A percentile compares a stretch with the other conserved stretches of the same genome.
These are phyloP conservation scores for Leptosomus discolor DNA, from an alignment of 2,113 vertebrate genomes.

Conservation along the genomic window DNA sequence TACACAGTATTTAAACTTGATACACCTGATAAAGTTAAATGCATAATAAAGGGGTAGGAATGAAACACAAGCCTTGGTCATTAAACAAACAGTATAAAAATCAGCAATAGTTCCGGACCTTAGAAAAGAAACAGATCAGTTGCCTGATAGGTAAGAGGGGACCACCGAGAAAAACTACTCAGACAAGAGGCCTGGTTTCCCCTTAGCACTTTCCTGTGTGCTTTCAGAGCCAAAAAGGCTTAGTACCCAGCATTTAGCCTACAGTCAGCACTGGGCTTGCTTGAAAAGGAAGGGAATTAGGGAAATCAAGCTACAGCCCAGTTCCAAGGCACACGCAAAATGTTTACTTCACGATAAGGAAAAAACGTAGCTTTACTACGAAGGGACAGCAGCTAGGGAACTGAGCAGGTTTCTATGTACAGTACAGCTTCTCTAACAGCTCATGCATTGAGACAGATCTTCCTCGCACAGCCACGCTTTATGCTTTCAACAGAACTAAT, in stretches of 20 bases:
- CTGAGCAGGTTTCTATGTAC: neutral
- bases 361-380: neutral
- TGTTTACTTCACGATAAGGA: slow-evolving; percentile 11
- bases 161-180: neutral
- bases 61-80: slow-evolving; percentile 66
- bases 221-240: slow-evolving; percentile 46
- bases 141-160: slow-evolving; percentile 14
- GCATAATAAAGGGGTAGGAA: slow-evolving; percentile 73
- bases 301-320: slow-evolving; percentile 47
- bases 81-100: slow-evolving; percentile 68
- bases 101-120: slow-evolving; percentile 38
- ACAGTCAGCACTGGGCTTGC: slow-evolving; percentile 17
- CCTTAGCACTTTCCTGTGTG: slow-evolving; percentile 46
- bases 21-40: slow-evolving; percentile 79
- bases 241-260: slow-evolving; percentile 18
- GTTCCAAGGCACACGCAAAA: slow-evolving; percentile 64
- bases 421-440: slow-evolving; percentile 42
- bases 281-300: neutral
- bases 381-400: slow-evolving; percentile 7
- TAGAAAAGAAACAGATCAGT: slow-evolving; percentile 39
- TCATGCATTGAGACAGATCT: slow-evolving; percentile 40
- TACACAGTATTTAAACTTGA: slow-evolving; percentile 81
- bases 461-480: neutral
- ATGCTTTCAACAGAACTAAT: neutral
- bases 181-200: slow-evolving; percentile 38